Conservation (phyloP, 2,113 vertebrate genomes). For the Anser cygnoides region DNA sequence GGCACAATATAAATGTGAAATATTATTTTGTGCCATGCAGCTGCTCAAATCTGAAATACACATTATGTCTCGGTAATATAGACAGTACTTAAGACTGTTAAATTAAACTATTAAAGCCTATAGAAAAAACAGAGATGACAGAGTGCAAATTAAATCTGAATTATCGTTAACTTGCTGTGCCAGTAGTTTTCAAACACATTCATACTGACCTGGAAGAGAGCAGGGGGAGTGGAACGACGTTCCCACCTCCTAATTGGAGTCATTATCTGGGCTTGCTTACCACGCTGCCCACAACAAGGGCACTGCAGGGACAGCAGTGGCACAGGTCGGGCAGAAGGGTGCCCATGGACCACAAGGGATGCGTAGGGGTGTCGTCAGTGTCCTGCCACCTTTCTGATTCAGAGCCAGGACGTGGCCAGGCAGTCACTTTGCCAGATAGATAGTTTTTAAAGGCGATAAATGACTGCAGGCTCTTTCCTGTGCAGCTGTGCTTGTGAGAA, state of each 20-base stretch:
- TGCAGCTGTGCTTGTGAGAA: background rate
- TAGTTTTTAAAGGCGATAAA: background rate
- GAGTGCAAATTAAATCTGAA: slow-evolving; percentile 67
- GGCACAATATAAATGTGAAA: slow-evolving; percentile 53
- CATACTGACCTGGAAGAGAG: slow-evolving; percentile 45
- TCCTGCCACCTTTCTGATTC: slow-evolving; percentile 7
- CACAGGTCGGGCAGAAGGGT: background rate
- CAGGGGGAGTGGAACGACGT: slow-evolving; percentile 46
- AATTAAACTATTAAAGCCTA: slow-evolving; percentile 64
- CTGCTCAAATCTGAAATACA: slow-evolving; percentile 51
- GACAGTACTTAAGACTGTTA: slow-evolving; percentile 64
- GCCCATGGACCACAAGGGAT: background rate
- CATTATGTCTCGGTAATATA: slow-evolving; percentile 53
- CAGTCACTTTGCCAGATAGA: background rate
- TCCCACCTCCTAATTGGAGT: slow-evolving; percentile 49
- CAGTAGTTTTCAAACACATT: slow-evolving; percentile 51
- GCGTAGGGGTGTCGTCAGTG: background rate
- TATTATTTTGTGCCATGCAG: slow-evolving; percentile 50
- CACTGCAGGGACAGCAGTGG: background rate
- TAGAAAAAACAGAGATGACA: slow-evolving; percentile 56
- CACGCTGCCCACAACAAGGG: slow-evolving; percentile 29
- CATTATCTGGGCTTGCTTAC: slow-evolving; percentile 6
- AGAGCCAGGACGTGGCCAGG: background rate
- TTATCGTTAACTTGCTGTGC: slow-evolving; percentile 56
- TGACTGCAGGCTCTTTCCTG: background rate